Percentiles rank a stretch among this genome's conserved stretches.
Evolutionary conservation across 2,797 vertebrate genomes (phyloP).

Genomic region (Cryptoprocta ferox): DNA sequence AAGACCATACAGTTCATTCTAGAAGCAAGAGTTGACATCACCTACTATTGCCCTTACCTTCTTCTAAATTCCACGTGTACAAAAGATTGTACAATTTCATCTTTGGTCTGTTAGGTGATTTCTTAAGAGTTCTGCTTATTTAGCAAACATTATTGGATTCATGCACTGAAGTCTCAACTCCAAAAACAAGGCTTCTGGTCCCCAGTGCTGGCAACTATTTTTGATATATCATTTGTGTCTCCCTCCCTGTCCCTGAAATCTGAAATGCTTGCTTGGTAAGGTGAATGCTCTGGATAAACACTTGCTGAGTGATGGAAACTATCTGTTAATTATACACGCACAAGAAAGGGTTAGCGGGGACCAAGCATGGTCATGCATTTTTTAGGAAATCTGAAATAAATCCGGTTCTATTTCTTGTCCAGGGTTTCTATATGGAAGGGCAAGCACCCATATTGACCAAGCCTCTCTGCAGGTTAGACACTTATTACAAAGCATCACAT

Average conservation of each 20-base stretch:
- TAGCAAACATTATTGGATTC: background rate
- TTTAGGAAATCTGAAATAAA: conserved; percentile 73
- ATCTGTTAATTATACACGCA: fast-evolving
- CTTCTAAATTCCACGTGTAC: background rate
- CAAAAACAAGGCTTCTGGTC: background rate
- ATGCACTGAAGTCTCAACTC: background rate
- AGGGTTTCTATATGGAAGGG: conserved; percentile 8
- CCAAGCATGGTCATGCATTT: background rate
- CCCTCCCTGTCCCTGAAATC: background rate
- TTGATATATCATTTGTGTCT: background rate
- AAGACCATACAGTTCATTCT: background rate
- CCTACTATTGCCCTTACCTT: background rate
- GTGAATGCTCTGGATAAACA: background rate
- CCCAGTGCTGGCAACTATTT: background rate
- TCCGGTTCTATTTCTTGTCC: conserved; percentile 71
- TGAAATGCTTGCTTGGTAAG: background rate
- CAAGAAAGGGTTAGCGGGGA: background rate
- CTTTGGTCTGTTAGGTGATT: background rate
- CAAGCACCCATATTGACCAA: conserved; percentile 82
- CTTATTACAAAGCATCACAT: background rate
- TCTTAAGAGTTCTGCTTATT: background rate
- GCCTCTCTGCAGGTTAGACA: conserved; percentile 62
- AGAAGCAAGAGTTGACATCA: background rate
- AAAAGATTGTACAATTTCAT: background rate
- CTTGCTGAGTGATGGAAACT: background rate